Base-by-base conservation (phyloP, 2,113 vertebrate genomes). In the Coptodon rendalli region DNA sequence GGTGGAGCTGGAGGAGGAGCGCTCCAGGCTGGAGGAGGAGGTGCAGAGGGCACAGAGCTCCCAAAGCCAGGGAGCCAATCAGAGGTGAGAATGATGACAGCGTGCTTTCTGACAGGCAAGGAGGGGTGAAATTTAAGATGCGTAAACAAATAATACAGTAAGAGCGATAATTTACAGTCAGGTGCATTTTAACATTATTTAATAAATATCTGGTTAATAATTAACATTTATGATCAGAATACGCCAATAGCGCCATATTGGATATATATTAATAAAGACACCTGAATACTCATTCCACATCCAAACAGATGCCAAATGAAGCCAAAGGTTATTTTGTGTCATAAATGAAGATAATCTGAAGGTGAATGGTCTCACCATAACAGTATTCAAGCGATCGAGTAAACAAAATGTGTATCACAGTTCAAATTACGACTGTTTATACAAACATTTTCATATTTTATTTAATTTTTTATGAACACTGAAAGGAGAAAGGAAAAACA, bases 21-120 rank as follows among this genome's bases (percentile, higher is more conserved):
- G 97, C 88, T 90, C 88, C 45, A 96, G 97, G 71, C 95, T 99
- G 90, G 98, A 98, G 92, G 98, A 98, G 86, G 98, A 99, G 96
- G 98, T 98, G 93, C 98, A 98, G 31, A 94, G 95, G 10, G 97
- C 98, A 5, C 96, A 97, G 90, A 97, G 94, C 85, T 96, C 96
- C 0, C 98, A 98, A 83, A 96, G 96, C 90, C 98, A 98, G 90
- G 98, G 98, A 8, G 97, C 98, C 96, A 98, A 96, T 34, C 98
- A 99, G 96, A 99, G 98, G 98, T 99, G 48, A 91, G 94, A 6
- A 27, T 48, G 16, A n/a, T 22, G 52, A 80, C 6, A 1, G 6
- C 5, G 22, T 24, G 13, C 59, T 66, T 19, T 82, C 81, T 9
- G 43, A 31, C 43, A 50, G 71, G 0, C 16, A 50, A 22, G 22